Base-by-base conservation (phyloP, 2,113 vertebrate species). In the Xenopus borealis region DNA sequence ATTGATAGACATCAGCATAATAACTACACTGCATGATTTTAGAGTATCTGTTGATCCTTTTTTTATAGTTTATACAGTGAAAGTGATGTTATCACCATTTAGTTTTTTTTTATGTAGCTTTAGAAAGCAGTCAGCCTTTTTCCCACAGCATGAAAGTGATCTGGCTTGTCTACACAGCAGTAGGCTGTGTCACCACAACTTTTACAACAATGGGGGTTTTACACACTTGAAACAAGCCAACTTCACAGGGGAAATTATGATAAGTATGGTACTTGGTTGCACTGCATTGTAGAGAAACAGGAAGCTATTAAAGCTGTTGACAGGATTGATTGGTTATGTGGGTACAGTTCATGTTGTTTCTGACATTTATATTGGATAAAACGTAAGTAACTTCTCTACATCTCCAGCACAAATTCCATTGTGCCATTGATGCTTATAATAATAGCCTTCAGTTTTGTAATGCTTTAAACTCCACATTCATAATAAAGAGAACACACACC, bases 151-250 rank as follows among this genome's bases (percentile, higher is more conserved):
- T 77, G 88, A 75, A 64, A 8, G 80, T 79, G 68, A 78, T 83
- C 74, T 84, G 82, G 82, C 83, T 82, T 85, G 82, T 84, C 83
- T 81, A 65, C 85, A 78, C 87, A 86, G 88, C 85, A 78, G 88
- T 88, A 81, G 85, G 83, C 75, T 88, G 72, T 85, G 83, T 88
- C 85, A 89, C 90, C 87, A 89, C 80, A 69, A 7, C 73, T 79
- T 80, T 71, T 80, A 80, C 80, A 85, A 79, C 61, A 72, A 83
- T 86, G 84, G 66, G 76, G 77, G 65, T 81, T 88, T 85, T 78
- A 79, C 79, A 72, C 79, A 73, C 71, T 73, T 69, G 78, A 80
- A 75, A 84, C 77, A 55, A 79, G 79, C 75, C 78, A 82, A 59
- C 72, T 85, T 84, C 79, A 58, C 76, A 72, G 62, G 50, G 23